These are phyloP conservation scores for Pseudomyrmex dendroicus DNA, from an alignment of 1,140 invertebrate species.

Conservation along the genomic window DNA sequence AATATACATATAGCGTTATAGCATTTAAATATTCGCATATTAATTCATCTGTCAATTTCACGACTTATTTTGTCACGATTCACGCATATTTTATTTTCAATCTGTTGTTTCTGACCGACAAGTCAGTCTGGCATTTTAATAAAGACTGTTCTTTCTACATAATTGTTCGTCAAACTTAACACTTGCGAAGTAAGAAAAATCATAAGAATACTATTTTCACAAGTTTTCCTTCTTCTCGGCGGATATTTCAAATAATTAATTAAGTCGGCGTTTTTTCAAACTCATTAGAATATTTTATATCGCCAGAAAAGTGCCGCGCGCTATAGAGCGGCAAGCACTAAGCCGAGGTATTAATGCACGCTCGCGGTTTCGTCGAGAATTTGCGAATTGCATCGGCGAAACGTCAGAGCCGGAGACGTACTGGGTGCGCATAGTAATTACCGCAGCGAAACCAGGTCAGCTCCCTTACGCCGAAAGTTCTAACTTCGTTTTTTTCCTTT, in stretches of 20 bases:
- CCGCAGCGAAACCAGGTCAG: conserved; percentile 49
- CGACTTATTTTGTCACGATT: too few relatives aligned
- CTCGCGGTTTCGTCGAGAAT: conserved; percentile 32
- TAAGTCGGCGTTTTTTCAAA: not conserved
- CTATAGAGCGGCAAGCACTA: conserved; percentile 4
- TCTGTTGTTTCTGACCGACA: too few relatives aligned
- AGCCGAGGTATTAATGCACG: conserved; percentile 24
- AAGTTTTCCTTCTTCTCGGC: not conserved
- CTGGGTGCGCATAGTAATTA: conserved; percentile 54
- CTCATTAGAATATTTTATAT: conserved; percentile 6
- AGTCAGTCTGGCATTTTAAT: too few relatives aligned
- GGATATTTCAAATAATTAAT: not conserved
- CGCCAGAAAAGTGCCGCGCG: conserved; percentile 9
- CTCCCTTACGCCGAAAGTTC: conserved; percentile 46
- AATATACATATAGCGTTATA: too few relatives aligned
- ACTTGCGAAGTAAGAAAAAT: not conserved
- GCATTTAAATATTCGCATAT: too few relatives aligned
- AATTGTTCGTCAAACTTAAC: too few relatives aligned
- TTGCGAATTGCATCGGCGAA: conserved; percentile 56
- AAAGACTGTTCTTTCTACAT: too few relatives aligned
- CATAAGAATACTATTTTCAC: not conserved
- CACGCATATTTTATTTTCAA: too few relatives aligned
- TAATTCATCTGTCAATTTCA: too few relatives aligned
- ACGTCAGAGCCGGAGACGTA: conserved; percentile 46
- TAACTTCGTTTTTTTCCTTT: not conserved